Percentiles rank a stretch among this genome's conserved stretches.
Conservation (phyloP, 1,140 invertebrate species). For the Leptoteleia sp. region DNA sequence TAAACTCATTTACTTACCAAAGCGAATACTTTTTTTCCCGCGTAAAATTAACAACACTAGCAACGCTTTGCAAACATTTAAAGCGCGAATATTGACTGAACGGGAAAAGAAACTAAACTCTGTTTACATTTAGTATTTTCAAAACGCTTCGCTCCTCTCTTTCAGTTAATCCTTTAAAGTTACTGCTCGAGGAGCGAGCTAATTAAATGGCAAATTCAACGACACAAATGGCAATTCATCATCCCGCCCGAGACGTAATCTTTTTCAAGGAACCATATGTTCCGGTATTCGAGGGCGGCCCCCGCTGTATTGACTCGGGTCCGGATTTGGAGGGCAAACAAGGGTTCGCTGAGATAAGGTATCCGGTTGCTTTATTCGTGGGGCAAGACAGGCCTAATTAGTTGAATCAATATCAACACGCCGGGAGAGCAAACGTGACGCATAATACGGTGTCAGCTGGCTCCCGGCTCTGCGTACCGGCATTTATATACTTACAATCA, state of each 20-base stretch:
- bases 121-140: too few species aligned
- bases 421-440: constrained; percentile 53
- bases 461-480: constrained; percentile 29
- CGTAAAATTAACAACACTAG: too few species aligned
- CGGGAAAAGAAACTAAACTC: too few species aligned
- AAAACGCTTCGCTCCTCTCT: too few species aligned
- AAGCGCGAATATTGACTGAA: too few species aligned
- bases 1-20: too few species aligned
- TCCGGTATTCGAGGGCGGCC: constrained; percentile 49
- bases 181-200: not conserved
- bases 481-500: constrained; percentile 65
- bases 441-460: constrained; percentile 59
- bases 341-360: constrained; percentile 61
- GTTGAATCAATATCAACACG: constrained; percentile 65
- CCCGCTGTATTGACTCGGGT: constrained; percentile 44
- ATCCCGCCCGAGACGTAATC: not conserved
- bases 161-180: too few species aligned
- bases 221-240: constrained; percentile 3
- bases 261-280: constrained; percentile 57
- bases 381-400: constrained; percentile 63
- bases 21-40: too few species aligned
- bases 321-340: constrained; percentile 58
- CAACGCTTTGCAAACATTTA: too few species aligned
- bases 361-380: constrained; percentile 52
- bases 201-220: constrained; percentile 13